Evolutionary conservation across 2,797 vertebrate genomes (phyloP), one percentile per base, ranked within the genome.

Genomic region (Phalanger gymnotis): DNA sequence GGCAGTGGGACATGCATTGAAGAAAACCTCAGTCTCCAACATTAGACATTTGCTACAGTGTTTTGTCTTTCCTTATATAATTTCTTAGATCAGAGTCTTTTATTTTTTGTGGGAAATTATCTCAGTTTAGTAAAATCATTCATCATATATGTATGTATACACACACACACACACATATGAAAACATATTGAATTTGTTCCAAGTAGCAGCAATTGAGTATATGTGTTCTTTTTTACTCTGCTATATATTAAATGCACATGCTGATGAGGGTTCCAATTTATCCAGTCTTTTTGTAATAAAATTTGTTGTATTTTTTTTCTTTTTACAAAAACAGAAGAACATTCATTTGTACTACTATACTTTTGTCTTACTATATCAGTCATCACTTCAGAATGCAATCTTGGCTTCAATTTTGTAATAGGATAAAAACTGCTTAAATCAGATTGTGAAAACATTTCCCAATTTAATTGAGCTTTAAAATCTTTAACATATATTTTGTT

Each of bases 71-170:
- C 92, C 31, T 92, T 92, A 0, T 93, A 40, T 95, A 92, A 94
- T 95, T 34, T 96, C 53, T 96, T 94, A 31, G 96, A 94, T 94
- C 73, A 97, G 54, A 55, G 56, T 57, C 56, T 57, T 57, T 55
- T 93, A 94, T 96, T 96, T 96, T 98, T 97, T 97, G 92, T 96
- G 96, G 73, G 87, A 97, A 96, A 97, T 96, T 9, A 34, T 95
- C 92, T 55, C 94, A 96, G 56, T 66, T 61, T 56, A 94, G 56
- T 73, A 94, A 96, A 95, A 92, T 94, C 92, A 81, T 81, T 94
- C 52, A 22, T 16, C 96, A 92, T 95, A 53, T 53, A 1, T 40
- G 25, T 40, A 40, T 73, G 0, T 19, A 22, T 40, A 73, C 22
- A 10, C 4, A 73, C 16, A 73, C 11, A 40, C 0, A 40, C 6